Evolutionary conservation across 2,797 vertebrate species (phyloP).

Genomic region (Ceryle rudis): DNA sequence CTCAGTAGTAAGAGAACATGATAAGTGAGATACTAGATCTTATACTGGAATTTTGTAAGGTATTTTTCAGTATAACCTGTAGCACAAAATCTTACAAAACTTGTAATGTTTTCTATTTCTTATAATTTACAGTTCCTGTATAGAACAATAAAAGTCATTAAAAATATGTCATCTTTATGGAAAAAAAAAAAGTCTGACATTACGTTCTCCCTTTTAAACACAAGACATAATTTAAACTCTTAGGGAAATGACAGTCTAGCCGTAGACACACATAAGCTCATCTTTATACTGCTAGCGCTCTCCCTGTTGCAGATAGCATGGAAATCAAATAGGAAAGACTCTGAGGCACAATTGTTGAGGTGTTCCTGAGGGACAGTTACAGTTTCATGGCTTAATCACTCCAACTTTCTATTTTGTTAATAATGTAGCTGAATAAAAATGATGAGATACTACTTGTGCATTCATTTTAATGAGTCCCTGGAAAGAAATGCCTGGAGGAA

Average conservation of each 20-base stretch:
- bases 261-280: background rate
- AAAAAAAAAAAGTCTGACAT: background rate
- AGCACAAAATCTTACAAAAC: background rate
- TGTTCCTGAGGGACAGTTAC: background rate
- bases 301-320: background rate
- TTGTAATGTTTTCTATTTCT: background rate
- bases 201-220: background rate
- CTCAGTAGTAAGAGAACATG: background rate
- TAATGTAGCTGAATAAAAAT: slow-evolving; percentile 6
- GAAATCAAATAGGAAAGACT: background rate
- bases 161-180: background rate
- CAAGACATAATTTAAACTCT: background rate
- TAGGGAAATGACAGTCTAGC: background rate
- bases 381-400: slow-evolving; percentile 38
- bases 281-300: background rate
- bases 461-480: slow-evolving; percentile 24
- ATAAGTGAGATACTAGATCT: accelerated
- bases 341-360: background rate
- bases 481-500: background rate
- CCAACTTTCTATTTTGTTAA: slow-evolving; percentile 24
- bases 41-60: background rate
- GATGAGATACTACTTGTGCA: background rate
- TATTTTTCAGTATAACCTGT: background rate
- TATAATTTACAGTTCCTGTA: background rate
- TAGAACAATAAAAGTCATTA: background rate